Evolutionary conservation across 2,888 invertebrate species (phyloP).

Genomic region (Pardosa pseudoannulata): DNA sequence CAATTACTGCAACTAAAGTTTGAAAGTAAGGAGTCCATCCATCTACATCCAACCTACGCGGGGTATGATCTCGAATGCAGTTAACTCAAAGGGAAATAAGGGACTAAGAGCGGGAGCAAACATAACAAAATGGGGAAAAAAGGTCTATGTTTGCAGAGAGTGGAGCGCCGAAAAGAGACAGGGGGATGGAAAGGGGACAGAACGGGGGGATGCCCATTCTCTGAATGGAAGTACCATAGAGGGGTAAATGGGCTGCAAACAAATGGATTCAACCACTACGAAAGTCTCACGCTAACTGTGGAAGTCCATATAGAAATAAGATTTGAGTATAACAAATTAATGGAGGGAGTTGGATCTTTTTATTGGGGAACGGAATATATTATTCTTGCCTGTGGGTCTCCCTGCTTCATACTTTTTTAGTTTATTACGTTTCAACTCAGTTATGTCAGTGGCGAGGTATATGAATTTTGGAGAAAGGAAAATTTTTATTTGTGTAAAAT

Average conservation of each 20-base stretch:
- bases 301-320: not conserved
- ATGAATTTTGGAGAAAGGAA: too few species aligned
- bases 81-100: constrained; percentile 35
- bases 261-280: constrained; percentile 21
- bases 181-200: not conserved
- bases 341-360: too few species aligned
- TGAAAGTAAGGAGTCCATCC: not conserved
- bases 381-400: too few species aligned
- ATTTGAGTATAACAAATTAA: too few species aligned
- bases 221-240: not conserved
- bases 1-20: too few species aligned
- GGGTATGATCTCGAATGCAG: not conserved
- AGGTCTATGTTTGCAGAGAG: constrained; percentile 55
- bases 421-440: too few species aligned
- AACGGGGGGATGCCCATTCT: not conserved
- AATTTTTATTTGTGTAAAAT: too few species aligned
- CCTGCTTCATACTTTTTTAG: too few species aligned
- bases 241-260: constrained; percentile 47
- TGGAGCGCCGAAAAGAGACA: constrained; percentile 34
- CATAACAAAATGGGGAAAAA: constrained; percentile 51
- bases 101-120: constrained; percentile 38
- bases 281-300: constrained; percentile 20
- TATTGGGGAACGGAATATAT: too few species aligned
- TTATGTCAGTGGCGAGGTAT: too few species aligned
- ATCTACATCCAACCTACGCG: not conserved